Evolutionary conservation across 2,797 vertebrate species (phyloP).

Genomic region (Garrulus glandarius): DNA sequence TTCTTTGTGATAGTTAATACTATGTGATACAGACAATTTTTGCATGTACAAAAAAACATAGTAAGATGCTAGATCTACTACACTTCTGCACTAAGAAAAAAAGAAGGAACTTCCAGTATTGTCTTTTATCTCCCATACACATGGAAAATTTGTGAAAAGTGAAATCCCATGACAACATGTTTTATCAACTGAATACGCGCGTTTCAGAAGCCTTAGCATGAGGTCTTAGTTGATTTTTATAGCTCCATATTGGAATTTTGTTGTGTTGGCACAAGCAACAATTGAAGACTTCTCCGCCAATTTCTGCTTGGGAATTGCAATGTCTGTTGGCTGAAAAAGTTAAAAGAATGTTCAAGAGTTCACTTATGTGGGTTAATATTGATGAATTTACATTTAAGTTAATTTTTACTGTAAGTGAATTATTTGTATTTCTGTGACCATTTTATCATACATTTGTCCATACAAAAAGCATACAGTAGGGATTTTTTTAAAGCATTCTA

Average conservation of each 20-base stretch:
- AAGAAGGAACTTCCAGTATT: neutral
- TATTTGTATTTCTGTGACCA: neutral
- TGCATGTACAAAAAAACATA: neutral
- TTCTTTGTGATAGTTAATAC: neutral
- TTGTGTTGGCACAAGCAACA: neutral
- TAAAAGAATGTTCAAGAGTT: neutral
- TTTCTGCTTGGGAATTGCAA: neutral
- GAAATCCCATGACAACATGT: neutral
- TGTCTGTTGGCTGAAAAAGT: neutral
- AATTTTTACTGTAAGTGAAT: neutral
- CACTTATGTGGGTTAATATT: neutral
- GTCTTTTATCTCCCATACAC: neutral
- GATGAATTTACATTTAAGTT: neutral
- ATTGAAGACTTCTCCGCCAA: neutral
- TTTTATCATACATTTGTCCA: neutral
- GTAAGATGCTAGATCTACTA: neutral
- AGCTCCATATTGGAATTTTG: neutral
- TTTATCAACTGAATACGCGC: fast-evolving
- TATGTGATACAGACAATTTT: neutral
- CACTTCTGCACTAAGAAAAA: neutral
- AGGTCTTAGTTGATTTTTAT: neutral
- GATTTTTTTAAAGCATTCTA: neutral
- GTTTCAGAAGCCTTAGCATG: neutral
- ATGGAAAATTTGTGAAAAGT: neutral
- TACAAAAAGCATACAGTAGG: conserved; percentile 38